Evolutionary conservation across 2,888 invertebrate genomes (phyloP).

Genomic region (Zele albiditarsus): DNA sequence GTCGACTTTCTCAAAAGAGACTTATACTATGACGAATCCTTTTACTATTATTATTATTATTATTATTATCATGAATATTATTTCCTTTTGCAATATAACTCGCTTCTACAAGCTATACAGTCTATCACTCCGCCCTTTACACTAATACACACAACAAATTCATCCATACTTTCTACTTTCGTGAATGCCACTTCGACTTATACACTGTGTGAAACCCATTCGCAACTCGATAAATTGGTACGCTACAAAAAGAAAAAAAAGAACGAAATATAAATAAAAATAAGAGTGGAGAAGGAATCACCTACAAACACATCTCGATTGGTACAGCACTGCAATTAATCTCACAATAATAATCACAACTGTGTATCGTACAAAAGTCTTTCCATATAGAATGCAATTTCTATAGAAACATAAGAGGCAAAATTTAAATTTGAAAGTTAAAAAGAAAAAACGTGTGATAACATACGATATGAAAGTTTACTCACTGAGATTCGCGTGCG

Average conservation of each 20-base stretch:
- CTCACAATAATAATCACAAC: background rate
- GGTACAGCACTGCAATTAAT: background rate
- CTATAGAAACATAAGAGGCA: background rate
- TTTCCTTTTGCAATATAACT: background rate
- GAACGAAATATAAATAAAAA: background rate
- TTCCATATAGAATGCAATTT: background rate
- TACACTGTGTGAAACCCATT: background rate
- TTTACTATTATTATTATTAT: background rate
- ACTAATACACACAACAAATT: background rate
- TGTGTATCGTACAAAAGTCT: background rate
- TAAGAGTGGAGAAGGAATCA: background rate
- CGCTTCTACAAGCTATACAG: background rate
- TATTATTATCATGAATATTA: background rate
- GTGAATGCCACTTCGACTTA: background rate
- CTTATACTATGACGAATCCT: background rate
- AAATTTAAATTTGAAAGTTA: background rate
- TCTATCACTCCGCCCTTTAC: background rate
- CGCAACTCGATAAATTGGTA: background rate
- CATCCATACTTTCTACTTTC: background rate
- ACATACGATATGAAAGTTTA: background rate
- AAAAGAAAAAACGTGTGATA: background rate
- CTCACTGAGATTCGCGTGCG: background rate
- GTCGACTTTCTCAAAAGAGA: conserved; percentile 5
- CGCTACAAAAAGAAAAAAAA: background rate
- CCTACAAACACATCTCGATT: too few relatives aligned